Evolutionary conservation across 2,888 invertebrate genomes (phyloP).

Genomic region (Ctena decussata): DNA sequence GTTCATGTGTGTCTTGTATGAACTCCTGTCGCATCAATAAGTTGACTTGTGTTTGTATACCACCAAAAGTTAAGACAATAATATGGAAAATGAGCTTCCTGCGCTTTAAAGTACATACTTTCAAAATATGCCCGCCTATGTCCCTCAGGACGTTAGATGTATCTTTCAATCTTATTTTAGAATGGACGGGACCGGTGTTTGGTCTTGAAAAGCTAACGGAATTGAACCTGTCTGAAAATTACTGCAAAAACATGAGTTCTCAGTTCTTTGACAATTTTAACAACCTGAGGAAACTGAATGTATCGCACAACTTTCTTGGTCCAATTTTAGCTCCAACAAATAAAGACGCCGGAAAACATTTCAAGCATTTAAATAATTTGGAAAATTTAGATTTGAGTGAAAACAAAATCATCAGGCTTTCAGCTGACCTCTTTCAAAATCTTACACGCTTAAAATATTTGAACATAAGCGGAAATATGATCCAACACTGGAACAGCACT

Average conservation of each 20-base stretch:
- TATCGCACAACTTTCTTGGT: slow-evolving; percentile 39
- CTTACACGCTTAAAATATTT: slow-evolving; percentile 26
- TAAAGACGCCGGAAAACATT: not conserved
- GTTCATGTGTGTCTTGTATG: no score
- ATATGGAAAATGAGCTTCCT: slow-evolving; percentile 46
- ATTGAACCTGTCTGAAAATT: slow-evolving; percentile 59
- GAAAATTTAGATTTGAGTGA: slow-evolving; percentile 27
- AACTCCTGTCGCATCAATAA: not conserved
- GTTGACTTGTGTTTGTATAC: not conserved
- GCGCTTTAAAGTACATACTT: not conserved
- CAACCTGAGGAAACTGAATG: slow-evolving; percentile 32
- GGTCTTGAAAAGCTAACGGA: slow-evolving; percentile 41
- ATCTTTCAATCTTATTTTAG: slow-evolving; percentile 45
- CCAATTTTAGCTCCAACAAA: not conserved
- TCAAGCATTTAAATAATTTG: slow-evolving; percentile 7
- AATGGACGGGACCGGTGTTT: slow-evolving; percentile 32
- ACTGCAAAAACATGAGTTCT: slow-evolving; percentile 15
- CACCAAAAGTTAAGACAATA: not conserved
- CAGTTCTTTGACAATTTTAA: slow-evolving; percentile 38
- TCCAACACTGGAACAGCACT: slow-evolving; percentile 12
- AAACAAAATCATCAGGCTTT: slow-evolving; percentile 22
- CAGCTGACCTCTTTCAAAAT: slow-evolving; percentile 14
- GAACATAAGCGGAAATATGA: slow-evolving; percentile 21
- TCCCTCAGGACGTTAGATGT: slow-evolving; percentile 36
- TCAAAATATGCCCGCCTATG: slow-evolving; percentile 31